Conservation (phyloP, 2,113 vertebrate genomes). For the Mus spicilegus region DNA sequence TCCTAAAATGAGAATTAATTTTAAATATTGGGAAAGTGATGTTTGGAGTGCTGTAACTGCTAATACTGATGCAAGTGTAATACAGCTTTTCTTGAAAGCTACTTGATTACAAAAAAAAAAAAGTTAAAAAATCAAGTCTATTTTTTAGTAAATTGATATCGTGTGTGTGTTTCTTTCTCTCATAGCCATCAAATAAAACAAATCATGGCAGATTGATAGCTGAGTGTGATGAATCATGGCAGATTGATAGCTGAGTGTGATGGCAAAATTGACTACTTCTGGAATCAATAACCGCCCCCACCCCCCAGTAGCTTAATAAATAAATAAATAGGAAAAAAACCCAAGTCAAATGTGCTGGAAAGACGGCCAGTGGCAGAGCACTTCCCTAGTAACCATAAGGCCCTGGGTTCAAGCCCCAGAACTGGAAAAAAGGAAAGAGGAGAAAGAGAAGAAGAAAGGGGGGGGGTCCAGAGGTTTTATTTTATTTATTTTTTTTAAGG, state of each 20-base stretch:
- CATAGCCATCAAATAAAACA: neutral
- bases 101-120: neutral
- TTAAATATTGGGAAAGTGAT: conserved; percentile 47
- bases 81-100: conserved; percentile 5
- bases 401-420: neutral
- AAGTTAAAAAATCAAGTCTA: neutral
- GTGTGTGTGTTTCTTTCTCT: neutral
- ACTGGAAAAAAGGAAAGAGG: neutral
- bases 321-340: neutral
- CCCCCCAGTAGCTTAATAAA: no score
- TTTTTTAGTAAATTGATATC: conserved; percentile 32
- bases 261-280: neutral
- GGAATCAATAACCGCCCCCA: neutral
- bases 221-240: neutral
- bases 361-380: neutral
- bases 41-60: neutral
- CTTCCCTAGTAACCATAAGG: neutral
- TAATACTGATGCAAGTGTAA: conserved; percentile 9
- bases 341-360: neutral
- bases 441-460: no score
- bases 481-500: no score
- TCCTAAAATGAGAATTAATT: neutral
- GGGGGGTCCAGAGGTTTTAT: neutral
- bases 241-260: neutral
- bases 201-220: neutral